phyloP scores from a whole-genome alignment of 2,797 vertebrate species.

The Dipus sagitta region DNA sequence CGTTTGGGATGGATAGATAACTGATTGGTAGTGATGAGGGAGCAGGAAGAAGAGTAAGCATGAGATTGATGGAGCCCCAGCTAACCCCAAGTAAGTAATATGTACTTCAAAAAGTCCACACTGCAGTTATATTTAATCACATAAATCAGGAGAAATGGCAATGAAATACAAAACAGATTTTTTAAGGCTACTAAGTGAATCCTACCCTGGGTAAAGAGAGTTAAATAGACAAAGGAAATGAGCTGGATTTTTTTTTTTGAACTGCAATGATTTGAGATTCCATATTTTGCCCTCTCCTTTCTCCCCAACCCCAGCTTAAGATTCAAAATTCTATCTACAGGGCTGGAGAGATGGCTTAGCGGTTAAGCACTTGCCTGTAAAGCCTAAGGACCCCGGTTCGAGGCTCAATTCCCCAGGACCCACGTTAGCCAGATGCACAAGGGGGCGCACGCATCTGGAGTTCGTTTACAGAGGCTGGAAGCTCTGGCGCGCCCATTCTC shows the following conservation, averaged over 20 bases:
- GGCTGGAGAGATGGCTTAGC: too few relatives aligned
- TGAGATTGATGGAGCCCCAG: conserved; percentile 24
- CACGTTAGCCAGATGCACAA: too few relatives aligned
- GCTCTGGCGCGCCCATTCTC: too few relatives aligned
- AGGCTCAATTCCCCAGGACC: too few relatives aligned
- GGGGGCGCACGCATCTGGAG: too few relatives aligned
- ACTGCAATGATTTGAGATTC: conserved; percentile 52
- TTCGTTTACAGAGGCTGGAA: too few relatives aligned
- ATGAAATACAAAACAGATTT: conserved; percentile 53
- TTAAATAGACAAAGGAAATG: conserved; percentile 56
- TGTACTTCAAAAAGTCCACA: conserved; percentile 19
- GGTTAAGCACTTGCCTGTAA: too few relatives aligned
- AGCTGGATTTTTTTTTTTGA: neutral
- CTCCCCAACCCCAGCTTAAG: neutral
- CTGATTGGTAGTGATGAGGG: neutral
- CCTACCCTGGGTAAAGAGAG: conserved; percentile 38
- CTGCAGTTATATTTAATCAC: conserved; percentile 36
- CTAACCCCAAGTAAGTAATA: neutral
- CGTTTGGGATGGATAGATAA: conserved; percentile 22
- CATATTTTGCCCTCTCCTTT: neutral
- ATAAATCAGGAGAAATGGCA: neutral
- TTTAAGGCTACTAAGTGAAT: conserved; percentile 40
- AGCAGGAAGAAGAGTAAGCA: neutral
- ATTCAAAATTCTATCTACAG: conserved; percentile 56
- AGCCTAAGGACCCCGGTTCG: too few relatives aligned